These are phyloP conservation scores for Paradoxurus hermaphroditus DNA, from an alignment of 2,113 vertebrate species.

Conservation along the genomic window DNA sequence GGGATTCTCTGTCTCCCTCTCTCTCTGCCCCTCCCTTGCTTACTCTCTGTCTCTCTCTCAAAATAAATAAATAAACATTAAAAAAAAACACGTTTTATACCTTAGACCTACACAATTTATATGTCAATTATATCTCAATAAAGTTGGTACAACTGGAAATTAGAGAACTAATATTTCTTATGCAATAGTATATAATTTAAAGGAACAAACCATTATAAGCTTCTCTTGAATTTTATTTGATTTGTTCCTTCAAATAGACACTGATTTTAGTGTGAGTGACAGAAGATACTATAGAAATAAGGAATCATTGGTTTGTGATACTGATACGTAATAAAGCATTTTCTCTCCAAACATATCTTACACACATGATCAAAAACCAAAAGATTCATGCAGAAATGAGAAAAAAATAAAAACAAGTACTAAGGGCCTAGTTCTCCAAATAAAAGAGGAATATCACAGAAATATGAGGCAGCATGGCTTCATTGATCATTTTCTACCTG, in stretches of 20 bases:
- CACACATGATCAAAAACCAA: neutral
- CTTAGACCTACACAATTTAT: too few species aligned
- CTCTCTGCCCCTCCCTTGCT: too few species aligned
- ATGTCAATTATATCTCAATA: too few species aligned
- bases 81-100: too few species aligned
- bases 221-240: neutral
- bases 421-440: neutral
- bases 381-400: neutral
- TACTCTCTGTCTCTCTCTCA: too few species aligned
- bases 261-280: neutral
- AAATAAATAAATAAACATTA: too few species aligned
- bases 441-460: neutral
- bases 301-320: neutral
- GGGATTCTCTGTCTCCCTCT: too few species aligned
- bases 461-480: neutral
- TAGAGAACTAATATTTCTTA: neutral
- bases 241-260: neutral
- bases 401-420: neutral
- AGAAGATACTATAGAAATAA: neutral
- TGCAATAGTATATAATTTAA: neutral
- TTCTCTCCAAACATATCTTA: neutral
- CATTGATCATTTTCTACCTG: neutral
- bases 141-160: neutral
- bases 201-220: neutral
- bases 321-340: neutral